Evolutionary conservation across 2,888 invertebrate species (phyloP), one percentile per base, ranked within the genome.

Genomic region (Baronia brevicornis): DNA sequence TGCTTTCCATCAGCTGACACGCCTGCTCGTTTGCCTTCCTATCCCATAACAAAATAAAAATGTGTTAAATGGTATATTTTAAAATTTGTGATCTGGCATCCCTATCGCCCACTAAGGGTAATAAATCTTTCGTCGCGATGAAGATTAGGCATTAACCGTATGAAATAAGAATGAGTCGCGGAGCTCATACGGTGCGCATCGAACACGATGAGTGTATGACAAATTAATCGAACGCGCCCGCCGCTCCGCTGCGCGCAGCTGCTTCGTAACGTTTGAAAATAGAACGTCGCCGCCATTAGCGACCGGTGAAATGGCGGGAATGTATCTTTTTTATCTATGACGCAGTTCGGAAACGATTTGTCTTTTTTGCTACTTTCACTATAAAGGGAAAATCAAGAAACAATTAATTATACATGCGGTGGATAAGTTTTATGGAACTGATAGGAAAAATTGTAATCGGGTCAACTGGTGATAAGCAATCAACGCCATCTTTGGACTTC

Each of bases 201-300:
- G 68, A 66, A 61, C 55, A 58, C 64, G 68, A 56, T 63, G 68
- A 68, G 62, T 57, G 54, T 64, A 62, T 71, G 72, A 72, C 69
- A 70, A 70, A 71, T 73, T 70, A 71, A 71, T 71, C 59, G 58
- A 58, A 54, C 60, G 57, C 55, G 49, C 35, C 38, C 41, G 43
- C 48, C 43, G 44, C 49, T 54, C 54, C 54, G 57, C 59, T 56
- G 55, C 54, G 54, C 54, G 57, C 59, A 56, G 55, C 54, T 54
- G 11, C 9, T 33, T 35, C 11, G 13, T n/a, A 4, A 50, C 28
- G 54, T 65, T 66, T 61, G 54, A 66, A 71, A 66, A 68, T 71
- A 69, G 70, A 70, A 64, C 54, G 45, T 38, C 44, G 51, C 59
- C 51, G 41, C 46, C 43, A 43, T 35, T 38, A 22, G 25, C 19